These are phyloP conservation scores for Sitodiplosis mosellana DNA, from an alignment of 1,140 invertebrate genomes.

Conservation along the genomic window DNA sequence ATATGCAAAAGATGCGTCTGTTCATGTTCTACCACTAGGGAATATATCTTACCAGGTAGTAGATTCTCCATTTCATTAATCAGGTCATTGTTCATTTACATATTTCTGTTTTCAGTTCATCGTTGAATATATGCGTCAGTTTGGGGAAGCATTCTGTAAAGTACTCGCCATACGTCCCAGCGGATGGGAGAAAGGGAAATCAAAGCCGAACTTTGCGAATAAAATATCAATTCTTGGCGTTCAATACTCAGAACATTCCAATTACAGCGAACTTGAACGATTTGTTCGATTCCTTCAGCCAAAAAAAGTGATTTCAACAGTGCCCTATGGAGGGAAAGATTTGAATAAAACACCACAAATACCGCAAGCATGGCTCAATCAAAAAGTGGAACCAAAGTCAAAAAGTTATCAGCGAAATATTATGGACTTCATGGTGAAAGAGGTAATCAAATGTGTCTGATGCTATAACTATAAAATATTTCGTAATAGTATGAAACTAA, in stretches of 20 bases:
- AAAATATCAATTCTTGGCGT: slow-evolving; percentile 5
- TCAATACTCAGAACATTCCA: slow-evolving; percentile 24
- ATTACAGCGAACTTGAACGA: slow-evolving; percentile 18
- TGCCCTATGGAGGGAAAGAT: not conserved
- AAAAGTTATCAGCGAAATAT: not conserved
- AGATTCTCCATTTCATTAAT: too few relatives aligned
- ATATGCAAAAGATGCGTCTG: slow-evolving; percentile 10
- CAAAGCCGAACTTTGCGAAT: too few relatives aligned
- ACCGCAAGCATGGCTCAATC: not conserved
- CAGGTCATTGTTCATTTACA: not conserved
- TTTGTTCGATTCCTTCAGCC: slow-evolving; percentile 18
- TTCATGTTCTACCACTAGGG: slow-evolving; percentile 17
- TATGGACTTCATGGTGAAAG: not conserved
- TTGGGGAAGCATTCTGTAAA: slow-evolving; percentile 11
- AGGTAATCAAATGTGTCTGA: not conserved
- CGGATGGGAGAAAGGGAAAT: too few relatives aligned
- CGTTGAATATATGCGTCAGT: slow-evolving; percentile 13
- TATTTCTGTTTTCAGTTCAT: slow-evolving; percentile 9
- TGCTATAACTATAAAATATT: too few relatives aligned
- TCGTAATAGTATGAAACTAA: too few relatives aligned
- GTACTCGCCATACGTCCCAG: slow-evolving; percentile 16
- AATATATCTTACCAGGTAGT: slow-evolving; percentile 17
- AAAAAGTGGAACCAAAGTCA: not conserved
- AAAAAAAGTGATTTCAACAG: slow-evolving; percentile 1
- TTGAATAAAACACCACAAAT: not conserved